These are phyloP conservation scores for Ispidina picta DNA, from an alignment of 2,797 vertebrate genomes.

Conservation along the genomic window DNA sequence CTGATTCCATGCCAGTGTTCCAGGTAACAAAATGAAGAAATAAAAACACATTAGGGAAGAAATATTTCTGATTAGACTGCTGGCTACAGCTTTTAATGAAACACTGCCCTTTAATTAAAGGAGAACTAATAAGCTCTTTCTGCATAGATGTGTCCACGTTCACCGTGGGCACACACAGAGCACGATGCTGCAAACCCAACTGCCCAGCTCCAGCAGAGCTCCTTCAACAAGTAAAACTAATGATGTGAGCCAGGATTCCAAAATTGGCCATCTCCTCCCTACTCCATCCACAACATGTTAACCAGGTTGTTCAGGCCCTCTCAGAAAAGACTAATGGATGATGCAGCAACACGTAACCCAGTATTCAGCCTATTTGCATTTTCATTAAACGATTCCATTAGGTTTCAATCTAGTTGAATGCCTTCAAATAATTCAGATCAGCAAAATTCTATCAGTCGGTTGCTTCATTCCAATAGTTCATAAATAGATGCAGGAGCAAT, in stretches of 20 bases:
- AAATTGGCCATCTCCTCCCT: not conserved
- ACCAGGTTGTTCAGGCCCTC: not conserved
- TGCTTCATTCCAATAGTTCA: conserved; percentile 28
- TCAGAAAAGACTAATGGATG: not conserved
- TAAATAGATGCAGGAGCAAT: not conserved
- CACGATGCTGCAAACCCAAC: not conserved
- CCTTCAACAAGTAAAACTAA: not conserved
- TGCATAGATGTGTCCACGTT: not conserved
- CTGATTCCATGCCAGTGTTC: not conserved
- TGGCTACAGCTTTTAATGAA: not conserved
- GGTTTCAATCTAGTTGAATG: conserved; percentile 54
- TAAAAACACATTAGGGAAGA: not conserved
- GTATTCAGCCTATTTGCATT: conserved; percentile 22
- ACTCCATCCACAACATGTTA: not conserved
- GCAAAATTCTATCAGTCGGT: not conserved
- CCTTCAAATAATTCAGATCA: conserved; percentile 51
- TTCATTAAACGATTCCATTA: conserved; percentile 35
- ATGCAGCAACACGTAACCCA: not conserved
- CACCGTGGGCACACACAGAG: not conserved
- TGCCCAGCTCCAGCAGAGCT: not conserved
- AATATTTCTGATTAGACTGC: not conserved
- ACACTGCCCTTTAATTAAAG: not conserved
- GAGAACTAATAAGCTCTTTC: not conserved
- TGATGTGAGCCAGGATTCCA: not conserved
- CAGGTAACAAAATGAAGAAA: not conserved